A percentile compares a stretch with the other conserved stretches of the same genome.
Conservation (phyloP, 2,888 invertebrate species). For the Spodoptera picta region DNA sequence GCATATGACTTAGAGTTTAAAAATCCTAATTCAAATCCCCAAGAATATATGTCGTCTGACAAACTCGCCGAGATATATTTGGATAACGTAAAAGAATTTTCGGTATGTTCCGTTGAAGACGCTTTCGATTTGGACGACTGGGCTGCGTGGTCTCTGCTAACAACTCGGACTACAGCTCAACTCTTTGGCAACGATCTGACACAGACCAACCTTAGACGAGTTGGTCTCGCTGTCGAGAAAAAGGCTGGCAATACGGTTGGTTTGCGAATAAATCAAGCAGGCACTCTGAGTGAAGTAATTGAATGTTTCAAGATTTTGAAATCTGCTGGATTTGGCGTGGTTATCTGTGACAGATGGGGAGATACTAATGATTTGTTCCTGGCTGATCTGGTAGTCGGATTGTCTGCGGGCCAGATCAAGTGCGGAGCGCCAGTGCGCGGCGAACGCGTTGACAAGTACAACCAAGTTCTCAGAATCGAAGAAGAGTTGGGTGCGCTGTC, state of each 20-base stretch:
- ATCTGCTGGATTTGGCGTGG: constrained; percentile 97
- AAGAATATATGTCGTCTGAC: constrained; percentile 94
- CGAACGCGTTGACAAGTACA: constrained; percentile 98
- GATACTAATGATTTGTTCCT: constrained; percentile 99
- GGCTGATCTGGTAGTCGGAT: constrained; percentile 98
- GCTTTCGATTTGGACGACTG: constrained; percentile 99
- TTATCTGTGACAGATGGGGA: constrained; percentile 91
- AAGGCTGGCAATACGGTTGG: constrained; percentile 98
- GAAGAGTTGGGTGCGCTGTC: constrained; percentile 97
- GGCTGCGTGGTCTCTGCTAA: constrained; percentile 96
- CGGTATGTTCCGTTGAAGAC: constrained; percentile 98
- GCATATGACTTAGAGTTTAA: constrained; percentile 99
- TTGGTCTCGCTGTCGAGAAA: constrained; percentile 97
- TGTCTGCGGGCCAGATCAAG: constrained; percentile 99
- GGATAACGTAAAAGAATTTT: constrained; percentile 96
- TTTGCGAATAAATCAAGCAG: constrained; percentile 99
- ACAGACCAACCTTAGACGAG: constrained; percentile 96
- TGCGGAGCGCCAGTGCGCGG: constrained; percentile 99
- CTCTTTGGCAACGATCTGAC: constrained; percentile 98
- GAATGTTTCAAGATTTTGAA: constrained; percentile 97
- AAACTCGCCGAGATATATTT: constrained; percentile 95
- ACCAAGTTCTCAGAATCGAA: constrained; percentile 98
- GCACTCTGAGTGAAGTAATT: constrained; percentile 98
- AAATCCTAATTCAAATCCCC: constrained; percentile 96
- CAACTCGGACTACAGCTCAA: constrained; percentile 91